Percentiles rank a stretch among this genome's conserved stretches.
Conservation (phyloP, 1,140 invertebrate genomes). For the Drosophila nigromelanica region DNA sequence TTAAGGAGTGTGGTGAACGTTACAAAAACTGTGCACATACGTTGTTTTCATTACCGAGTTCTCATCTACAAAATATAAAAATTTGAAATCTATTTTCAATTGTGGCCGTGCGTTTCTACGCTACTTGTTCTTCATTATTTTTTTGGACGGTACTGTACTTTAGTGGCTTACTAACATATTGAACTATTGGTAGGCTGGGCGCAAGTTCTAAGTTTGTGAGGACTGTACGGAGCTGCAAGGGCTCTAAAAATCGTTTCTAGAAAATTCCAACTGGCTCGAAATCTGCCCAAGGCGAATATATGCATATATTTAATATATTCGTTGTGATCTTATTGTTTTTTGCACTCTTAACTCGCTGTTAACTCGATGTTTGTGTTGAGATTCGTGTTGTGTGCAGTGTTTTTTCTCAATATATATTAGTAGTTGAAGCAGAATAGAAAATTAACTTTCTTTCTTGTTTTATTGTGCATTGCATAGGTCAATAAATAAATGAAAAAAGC, state of each 20-base stretch:
- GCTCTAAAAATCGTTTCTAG: slow-evolving; percentile 13
- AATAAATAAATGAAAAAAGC: slow-evolving; percentile 23
- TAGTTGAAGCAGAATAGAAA: slow-evolving; percentile 11
- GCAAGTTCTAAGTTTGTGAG: slow-evolving; percentile 3
- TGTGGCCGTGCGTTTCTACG: slow-evolving; percentile 37
- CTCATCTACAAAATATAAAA: slow-evolving; percentile 59
- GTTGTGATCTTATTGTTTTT: slow-evolving; percentile 26
- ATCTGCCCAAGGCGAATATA: neutral
- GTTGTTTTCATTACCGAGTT: neutral
- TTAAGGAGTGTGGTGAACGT: slow-evolving; percentile 12
- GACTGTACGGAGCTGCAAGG: slow-evolving; percentile 13
- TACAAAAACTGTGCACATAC: slow-evolving; percentile 20
- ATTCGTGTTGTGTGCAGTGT: neutral
- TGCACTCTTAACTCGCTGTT: slow-evolving; percentile 25
- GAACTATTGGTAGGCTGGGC: slow-evolving; percentile 20
- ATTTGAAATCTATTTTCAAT: slow-evolving; percentile 31
- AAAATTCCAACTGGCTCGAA: slow-evolving; percentile 4
- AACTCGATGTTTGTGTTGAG: slow-evolving; percentile 8
- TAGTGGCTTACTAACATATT: slow-evolving; percentile 36
- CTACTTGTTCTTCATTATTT: slow-evolving; percentile 14
- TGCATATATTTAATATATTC: slow-evolving; percentile 2
- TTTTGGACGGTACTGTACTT: slow-evolving; percentile 71
- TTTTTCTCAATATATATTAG: too few species aligned
- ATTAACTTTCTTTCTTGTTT: neutral
- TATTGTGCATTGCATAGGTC: slow-evolving; percentile 15